Evolutionary conservation across 2,113 vertebrate species (phyloP).

Genomic region (Gopherus evgoodei): DNA sequence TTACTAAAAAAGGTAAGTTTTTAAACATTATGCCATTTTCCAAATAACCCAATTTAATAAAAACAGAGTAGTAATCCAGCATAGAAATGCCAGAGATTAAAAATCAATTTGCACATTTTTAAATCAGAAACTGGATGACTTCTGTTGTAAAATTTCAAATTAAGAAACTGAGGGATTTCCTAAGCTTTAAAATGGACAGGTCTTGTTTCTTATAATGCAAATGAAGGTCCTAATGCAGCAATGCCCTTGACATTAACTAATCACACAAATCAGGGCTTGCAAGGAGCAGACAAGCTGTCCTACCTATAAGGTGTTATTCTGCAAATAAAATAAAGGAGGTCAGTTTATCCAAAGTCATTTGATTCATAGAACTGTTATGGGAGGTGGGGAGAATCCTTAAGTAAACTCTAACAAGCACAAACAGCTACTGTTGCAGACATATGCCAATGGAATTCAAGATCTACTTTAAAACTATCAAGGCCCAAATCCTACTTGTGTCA

Average conservation of each 20-base stretch:
- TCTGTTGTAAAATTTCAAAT: not conserved
- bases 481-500: not conserved
- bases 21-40: not conserved
- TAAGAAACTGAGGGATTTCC: not conserved
- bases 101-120: not conserved
- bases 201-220: not conserved
- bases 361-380: not conserved
- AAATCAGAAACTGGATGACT: not conserved
- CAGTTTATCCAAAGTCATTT: not conserved
- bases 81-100: not conserved
- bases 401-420: not conserved
- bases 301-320: not conserved
- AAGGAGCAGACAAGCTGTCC: not conserved
- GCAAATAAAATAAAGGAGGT: not conserved
- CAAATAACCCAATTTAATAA: not conserved
- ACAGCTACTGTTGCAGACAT: not conserved
- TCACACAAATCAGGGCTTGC: not conserved
- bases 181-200: not conserved
- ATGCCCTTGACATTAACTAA: not conserved
- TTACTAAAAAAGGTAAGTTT: not conserved
- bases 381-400: not conserved
- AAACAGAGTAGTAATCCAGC: not conserved
- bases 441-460: not conserved
- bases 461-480: conserved; percentile 13
- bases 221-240: not conserved